Percentiles rank a stretch among this genome's conserved stretches.
Conservation (phyloP, 2,888 invertebrate genomes). For the Chorisops tibialis region DNA sequence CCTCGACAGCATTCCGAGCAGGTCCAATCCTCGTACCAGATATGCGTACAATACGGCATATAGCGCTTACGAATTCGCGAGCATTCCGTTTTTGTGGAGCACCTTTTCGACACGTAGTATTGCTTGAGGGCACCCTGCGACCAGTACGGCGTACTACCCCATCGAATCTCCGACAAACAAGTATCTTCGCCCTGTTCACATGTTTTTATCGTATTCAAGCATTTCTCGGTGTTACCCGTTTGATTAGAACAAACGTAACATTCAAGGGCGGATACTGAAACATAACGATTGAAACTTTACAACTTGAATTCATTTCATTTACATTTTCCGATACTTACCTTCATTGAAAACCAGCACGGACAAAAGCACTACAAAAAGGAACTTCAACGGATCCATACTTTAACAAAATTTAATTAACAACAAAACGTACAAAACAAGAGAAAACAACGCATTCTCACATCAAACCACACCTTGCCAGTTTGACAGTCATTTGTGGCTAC, state of each 20-base stretch:
- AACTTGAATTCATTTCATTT: background rate
- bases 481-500: too few relatives aligned
- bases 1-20: constrained; percentile 95
- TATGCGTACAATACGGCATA: constrained; percentile 79
- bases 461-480: too few relatives aligned
- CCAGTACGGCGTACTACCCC: constrained; percentile 94
- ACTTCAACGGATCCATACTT: constrained; percentile 12
- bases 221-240: constrained; percentile 89
- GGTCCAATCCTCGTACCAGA: constrained; percentile 96
- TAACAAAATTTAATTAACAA: too few relatives aligned
- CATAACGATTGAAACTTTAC: background rate
- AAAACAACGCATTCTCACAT: too few relatives aligned
- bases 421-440: background rate
- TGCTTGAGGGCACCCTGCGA: constrained; percentile 89
- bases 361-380: background rate
- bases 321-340: background rate
- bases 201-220: constrained; percentile 84
- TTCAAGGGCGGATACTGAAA: constrained; percentile 62
- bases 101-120: constrained; percentile 87
- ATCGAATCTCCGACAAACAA: constrained; percentile 77
- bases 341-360: constrained; percentile 8
- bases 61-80: constrained; percentile 65
- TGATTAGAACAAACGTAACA: constrained; percentile 95
- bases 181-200: constrained; percentile 85
- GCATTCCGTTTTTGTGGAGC: constrained; percentile 79